These are phyloP conservation scores for Halichondria panicea DNA, from an alignment of 37 sponge, comb jelly and placozoan species.

Conservation along the genomic window DNA sequence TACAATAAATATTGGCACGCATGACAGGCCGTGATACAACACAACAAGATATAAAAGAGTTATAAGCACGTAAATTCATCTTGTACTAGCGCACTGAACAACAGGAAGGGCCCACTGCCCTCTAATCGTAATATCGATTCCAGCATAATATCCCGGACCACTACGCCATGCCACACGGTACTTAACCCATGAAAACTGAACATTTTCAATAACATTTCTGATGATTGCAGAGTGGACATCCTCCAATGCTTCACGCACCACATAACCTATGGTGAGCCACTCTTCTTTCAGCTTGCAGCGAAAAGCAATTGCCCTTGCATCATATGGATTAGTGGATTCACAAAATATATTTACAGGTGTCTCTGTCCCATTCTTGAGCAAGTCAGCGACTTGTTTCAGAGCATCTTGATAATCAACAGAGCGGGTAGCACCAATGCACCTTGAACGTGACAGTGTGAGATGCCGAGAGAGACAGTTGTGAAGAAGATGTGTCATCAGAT, in stretches of 20 bases:
- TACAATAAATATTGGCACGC: too few species aligned
- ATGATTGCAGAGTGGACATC: conserved; percentile 8
- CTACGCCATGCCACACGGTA: conserved; percentile 7
- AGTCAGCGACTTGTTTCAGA: not conserved
- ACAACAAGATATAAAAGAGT: too few species aligned
- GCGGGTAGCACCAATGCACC: not conserved
- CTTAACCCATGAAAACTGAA: conserved; percentile 12
- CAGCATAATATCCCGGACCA: conserved; percentile 45
- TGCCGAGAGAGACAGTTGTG: too few species aligned
- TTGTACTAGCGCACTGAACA: conserved; percentile 12
- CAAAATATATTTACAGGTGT: conserved; percentile 10
- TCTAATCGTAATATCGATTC: conserved; percentile 15
- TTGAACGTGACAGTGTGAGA: conserved; percentile 11
- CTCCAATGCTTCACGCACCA: conserved; percentile 18
- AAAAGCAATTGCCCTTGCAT: conserved; percentile 30
- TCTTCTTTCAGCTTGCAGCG: not conserved
- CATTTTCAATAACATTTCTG: not conserved
- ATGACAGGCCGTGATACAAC: too few species aligned
- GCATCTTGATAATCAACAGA: not conserved
- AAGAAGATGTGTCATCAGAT: too few species aligned
- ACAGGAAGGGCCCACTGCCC: conserved; percentile 16
- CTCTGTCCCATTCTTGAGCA: not conserved
- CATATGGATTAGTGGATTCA: conserved; percentile 14
- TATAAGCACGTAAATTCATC: not conserved
- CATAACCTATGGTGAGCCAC: conserved; percentile 32